Evolutionary conservation across 2,113 vertebrate genomes (phyloP), one percentile per base, ranked within the genome.

Genomic region (Pycnonotus jocosus): DNA sequence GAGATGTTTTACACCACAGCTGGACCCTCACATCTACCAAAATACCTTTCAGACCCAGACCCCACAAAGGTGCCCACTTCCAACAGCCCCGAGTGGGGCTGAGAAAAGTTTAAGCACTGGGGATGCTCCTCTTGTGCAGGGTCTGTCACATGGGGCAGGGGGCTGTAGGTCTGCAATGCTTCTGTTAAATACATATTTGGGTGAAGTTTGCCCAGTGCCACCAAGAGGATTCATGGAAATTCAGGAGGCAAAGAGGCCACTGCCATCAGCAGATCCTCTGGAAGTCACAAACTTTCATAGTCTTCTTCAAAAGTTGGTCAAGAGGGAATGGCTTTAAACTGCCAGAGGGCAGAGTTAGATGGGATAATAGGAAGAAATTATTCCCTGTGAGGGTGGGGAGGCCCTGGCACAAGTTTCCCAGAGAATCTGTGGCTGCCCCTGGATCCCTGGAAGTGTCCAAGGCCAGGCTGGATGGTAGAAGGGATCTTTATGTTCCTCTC

Each of bases 401-500:
- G 8, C n/a, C 12, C 56, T 70, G 30, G 65, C 40, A 35, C 47
- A 79, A n/a, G 30, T 0, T 79, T 2, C 7, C 12, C 40, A 70
- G 56, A 79, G 56, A 14, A 87, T 40, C n/a, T 70, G 65, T 30
- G 65, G 40, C 40, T 70, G 73, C 9, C 5, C 9, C n/a, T 57
- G 60, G 10, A 70, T 62, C 19, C 23, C 40, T 79, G 47, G 5
- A 11, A 62, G 24, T 54, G n/a, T 40, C 48, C 48, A 70, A 54
- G n/a, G 2, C 15, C n/a, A 71, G n/a, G 48, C 0, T 78, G 47
- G 38, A 45, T 0, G 0, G 8, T 24, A 12, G 47, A 25, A 71
- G 1, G 2, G 24, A 35, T 3, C 7, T 22, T 61, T n/a, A 30
- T 16, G 7, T 4, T 61, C 10, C 30, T 1, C 5, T 54, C n/a